Conservation (phyloP, 2,797 vertebrate species). For the Graptemys geographica region DNA sequence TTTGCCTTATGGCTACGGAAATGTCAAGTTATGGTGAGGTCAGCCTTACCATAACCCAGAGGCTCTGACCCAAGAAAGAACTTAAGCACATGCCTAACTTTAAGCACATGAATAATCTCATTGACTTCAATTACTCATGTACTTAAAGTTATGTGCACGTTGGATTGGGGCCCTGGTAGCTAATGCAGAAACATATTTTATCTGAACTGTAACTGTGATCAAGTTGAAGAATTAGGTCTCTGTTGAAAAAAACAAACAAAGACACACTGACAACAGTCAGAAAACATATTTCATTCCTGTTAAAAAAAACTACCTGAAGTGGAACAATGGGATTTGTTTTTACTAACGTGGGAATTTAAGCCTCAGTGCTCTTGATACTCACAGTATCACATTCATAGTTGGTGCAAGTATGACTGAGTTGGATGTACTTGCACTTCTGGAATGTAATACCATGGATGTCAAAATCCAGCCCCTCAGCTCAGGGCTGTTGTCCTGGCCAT, state of each 20-base stretch:
- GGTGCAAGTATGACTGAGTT: neutral
- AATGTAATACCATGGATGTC: neutral
- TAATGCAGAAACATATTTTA: slow-evolving; percentile 14
- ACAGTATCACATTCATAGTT: neutral
- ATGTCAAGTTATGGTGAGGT: neutral
- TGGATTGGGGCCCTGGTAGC: neutral
- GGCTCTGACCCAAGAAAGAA: slow-evolving; percentile 4
- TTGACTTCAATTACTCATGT: neutral
- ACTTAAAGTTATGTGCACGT: neutral
- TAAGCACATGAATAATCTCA: neutral
- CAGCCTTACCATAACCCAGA: neutral
- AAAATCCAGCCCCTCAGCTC: neutral
- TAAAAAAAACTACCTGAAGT: neutral
- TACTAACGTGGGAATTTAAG: neutral
- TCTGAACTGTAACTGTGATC: neutral
- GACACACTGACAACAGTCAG: neutral
- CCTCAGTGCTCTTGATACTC: neutral
- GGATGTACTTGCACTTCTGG: neutral
- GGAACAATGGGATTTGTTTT: neutral
- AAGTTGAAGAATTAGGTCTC: neutral
- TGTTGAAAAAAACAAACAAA: neutral
- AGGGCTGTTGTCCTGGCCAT: neutral
- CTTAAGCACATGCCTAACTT: neutral
- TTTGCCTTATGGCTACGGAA: neutral
- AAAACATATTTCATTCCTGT: neutral